Evolutionary conservation across 2,888 invertebrate species (phyloP).

Genomic region (Mythimna impura): DNA sequence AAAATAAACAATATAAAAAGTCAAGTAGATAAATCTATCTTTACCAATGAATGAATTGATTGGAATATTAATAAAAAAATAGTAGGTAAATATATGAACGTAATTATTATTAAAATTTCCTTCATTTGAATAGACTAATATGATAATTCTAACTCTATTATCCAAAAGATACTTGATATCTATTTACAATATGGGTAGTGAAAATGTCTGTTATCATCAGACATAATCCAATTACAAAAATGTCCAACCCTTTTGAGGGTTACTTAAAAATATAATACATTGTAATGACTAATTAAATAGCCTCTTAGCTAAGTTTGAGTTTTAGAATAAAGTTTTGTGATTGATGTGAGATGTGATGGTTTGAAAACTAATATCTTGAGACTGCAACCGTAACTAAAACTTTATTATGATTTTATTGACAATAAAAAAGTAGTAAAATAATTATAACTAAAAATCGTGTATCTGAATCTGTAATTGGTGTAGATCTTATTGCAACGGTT

Average conservation of each 20-base stretch:
- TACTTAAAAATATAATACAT: constrained; percentile 34
- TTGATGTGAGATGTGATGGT: not conserved
- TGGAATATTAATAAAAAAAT: not conserved
- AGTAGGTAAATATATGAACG: not conserved
- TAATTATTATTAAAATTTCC: not conserved
- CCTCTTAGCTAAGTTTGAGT: constrained; percentile 51
- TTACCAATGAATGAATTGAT: not conserved
- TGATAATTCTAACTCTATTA: not conserved
- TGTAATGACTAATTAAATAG: constrained; percentile 51
- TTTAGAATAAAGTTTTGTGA: constrained; percentile 19
- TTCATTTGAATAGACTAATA: not conserved
- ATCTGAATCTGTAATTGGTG: not conserved
- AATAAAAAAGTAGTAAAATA: not conserved
- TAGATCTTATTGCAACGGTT: not conserved
- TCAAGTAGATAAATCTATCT: not conserved
- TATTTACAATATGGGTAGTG: constrained; percentile 4
- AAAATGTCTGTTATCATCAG: not conserved
- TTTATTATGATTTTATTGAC: not conserved
- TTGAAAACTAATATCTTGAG: constrained; percentile 13
- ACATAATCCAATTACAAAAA: constrained; percentile 7
- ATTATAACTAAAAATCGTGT: not conserved
- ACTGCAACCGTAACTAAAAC: not conserved
- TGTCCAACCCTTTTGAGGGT: constrained; percentile 3
- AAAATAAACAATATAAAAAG: not conserved
- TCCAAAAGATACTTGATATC: not conserved